A percentile compares a stretch with the other conserved stretches of the same genome.
phyloP scores from a whole-genome alignment of 1,140 invertebrate species.

The Melitaea cinxia region DNA sequence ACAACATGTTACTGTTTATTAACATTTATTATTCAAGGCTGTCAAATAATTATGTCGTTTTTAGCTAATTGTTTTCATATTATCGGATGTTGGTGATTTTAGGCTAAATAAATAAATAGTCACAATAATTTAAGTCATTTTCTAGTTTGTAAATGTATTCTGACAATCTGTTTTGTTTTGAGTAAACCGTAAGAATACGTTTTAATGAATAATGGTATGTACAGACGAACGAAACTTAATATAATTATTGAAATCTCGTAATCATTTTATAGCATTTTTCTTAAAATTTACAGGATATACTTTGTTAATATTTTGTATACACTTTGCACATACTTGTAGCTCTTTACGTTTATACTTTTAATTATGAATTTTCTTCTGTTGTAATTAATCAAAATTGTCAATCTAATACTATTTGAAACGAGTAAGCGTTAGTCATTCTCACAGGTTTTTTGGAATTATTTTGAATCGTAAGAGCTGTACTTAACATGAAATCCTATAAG shows the following conservation, averaged over 20 bases:
- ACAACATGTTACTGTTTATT: no score
- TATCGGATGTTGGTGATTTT: not conserved
- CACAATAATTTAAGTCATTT: not conserved
- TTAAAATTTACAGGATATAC: no score
- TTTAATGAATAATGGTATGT: slow-evolving; percentile 32
- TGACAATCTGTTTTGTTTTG: not conserved
- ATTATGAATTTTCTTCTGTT: no score
- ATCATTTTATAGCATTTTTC: not conserved
- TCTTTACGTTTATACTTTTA: no score
- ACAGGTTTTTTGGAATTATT: no score
- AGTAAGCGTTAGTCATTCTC: no score
- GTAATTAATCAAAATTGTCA: no score
- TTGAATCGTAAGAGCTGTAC: no score
- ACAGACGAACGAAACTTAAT: not conserved
- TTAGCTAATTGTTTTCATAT: not conserved
- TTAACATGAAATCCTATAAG: no score
- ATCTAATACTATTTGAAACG: no score
- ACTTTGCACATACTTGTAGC: no score
- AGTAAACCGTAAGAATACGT: not conserved
- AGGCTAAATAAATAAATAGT: slow-evolving; percentile 1
- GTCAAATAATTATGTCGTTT: not conserved
- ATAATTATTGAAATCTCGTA: not conserved
- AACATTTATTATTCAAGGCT: not conserved
- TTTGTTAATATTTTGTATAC: no score
- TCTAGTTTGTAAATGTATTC: not conserved